Evolutionary conservation across 1,140 invertebrate species (phyloP).

Genomic region (Nasonia vitripennis): DNA sequence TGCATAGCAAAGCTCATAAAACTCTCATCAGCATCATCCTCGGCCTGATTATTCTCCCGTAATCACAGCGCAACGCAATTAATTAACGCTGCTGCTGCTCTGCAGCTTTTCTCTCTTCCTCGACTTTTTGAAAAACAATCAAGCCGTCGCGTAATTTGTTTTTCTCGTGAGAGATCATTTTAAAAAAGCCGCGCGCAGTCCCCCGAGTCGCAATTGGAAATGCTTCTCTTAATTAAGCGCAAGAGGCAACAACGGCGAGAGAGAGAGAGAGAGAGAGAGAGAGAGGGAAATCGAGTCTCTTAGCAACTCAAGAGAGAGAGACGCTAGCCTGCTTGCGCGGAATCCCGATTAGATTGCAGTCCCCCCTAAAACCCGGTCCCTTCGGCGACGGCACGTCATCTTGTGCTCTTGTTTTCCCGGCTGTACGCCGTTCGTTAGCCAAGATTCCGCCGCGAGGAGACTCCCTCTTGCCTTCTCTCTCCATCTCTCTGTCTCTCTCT

Average conservation of each 20-base stretch:
- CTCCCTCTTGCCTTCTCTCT: background rate
- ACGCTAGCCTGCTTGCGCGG: background rate
- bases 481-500: no score
- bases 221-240: slow-evolving; percentile 17
- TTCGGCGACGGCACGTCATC: background rate
- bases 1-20: background rate
- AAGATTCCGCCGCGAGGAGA: background rate
- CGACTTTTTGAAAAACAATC: background rate
- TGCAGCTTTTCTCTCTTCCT: background rate
- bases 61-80: background rate
- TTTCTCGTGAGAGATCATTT: background rate
- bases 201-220: background rate
- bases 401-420: background rate
- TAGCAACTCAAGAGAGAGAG: background rate
- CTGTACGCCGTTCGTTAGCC: background rate
- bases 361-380: background rate
- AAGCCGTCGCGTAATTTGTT: background rate
- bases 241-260: background rate
- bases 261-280: no score
- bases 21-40: background rate
- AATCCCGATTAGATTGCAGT: slow-evolving; percentile 12
- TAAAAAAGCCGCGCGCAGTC: background rate
- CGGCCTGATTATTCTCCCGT: background rate
- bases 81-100: background rate
- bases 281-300: background rate